Conservation (phyloP, 2,888 invertebrate species). For the Tetropium fuscum region DNA sequence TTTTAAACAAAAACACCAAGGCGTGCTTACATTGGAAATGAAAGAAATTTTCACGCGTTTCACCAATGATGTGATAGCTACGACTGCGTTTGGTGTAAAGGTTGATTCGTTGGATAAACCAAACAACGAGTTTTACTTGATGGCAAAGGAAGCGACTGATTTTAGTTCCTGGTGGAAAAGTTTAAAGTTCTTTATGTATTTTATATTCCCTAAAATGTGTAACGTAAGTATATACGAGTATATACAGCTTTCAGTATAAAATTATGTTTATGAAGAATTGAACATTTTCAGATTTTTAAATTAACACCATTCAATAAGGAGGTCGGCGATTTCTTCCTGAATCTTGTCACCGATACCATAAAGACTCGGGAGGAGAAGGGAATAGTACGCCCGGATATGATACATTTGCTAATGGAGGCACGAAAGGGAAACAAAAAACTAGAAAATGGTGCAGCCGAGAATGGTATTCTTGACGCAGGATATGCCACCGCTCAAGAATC, state of each 20-base stretch:
- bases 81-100: constrained; percentile 68
- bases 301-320: constrained; percentile 46
- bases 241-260: neutral
- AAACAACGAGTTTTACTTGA: constrained; percentile 68
- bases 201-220: constrained; percentile 31
- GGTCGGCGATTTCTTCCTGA: constrained; percentile 44
- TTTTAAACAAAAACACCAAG: constrained; percentile 32
- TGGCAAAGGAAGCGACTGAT: constrained; percentile 65
- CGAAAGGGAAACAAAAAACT: constrained; percentile 59
- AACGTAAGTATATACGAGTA: constrained; percentile 27
- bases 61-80: constrained; percentile 69
- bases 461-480: constrained; percentile 30
- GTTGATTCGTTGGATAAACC: constrained; percentile 68
- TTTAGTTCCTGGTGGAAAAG: constrained; percentile 23
- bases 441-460: too few relatives aligned
- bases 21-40: constrained; percentile 56
- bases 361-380: constrained; percentile 44
- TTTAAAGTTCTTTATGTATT: constrained; percentile 29
- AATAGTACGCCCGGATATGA: constrained; percentile 62
- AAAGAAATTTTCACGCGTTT: constrained; percentile 60
- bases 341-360: constrained; percentile 49
- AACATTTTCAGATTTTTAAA: constrained; percentile 20
- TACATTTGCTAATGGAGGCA: constrained; percentile 69
- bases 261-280: neutral
- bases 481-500: constrained; percentile 10